Base-by-base conservation (phyloP, 2,797 vertebrate genomes). In the Chiroxiphia lanceolata region DNA sequence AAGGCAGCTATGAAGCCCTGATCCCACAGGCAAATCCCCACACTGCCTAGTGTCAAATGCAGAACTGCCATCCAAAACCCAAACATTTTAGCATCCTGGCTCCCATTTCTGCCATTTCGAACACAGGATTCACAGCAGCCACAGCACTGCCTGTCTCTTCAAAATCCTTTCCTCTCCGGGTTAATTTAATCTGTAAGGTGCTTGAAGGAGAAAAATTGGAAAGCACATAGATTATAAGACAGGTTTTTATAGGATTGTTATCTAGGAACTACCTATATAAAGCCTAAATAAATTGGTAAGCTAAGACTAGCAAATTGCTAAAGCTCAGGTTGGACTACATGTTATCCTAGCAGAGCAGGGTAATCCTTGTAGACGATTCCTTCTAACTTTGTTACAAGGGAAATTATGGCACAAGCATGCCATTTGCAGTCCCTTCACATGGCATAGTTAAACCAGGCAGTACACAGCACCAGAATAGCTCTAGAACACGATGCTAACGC, bases 1-100 rank as follows among this genome's bases (percentile, higher is more conserved):
- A 89, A 87, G 85, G 64, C 86, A 92, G 1, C 78, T 75, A 18
- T 38, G 64, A 68, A 83, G 87, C 44, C 71, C 70, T 78, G 56
- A 65, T 48, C 82, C 77, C 65, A 10, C 82, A n/a, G 42, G 88
- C 93, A 91, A 65, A 93, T 89, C 64, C 85, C 57, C 26, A 11
- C 0, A 0, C 38, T 83, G 80, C 42, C 42, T 31, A 13, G 72
- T 54, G 56, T 64, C 70, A 36, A 45, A 63, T 26, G 44, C 53
- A 71, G 53, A 77, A 7, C 65, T 63, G 57, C 38, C 70, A 59
- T 61, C 72, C 84, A 70, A 84, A 76, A 1, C 44, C 40, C 45
- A 29, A 64, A 60, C 3, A 4, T 50, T 81, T 64, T 38, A 71
- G 56, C 78, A 61, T 83, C 88, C 70, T 50, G 68, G 29, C 45